A percentile compares a stretch with the other conserved stretches of the same genome.
These are phyloP conservation scores for Aleiodes sp. DNA, from an alignment of 1,140 invertebrate species.

Conservation along the genomic window DNA sequence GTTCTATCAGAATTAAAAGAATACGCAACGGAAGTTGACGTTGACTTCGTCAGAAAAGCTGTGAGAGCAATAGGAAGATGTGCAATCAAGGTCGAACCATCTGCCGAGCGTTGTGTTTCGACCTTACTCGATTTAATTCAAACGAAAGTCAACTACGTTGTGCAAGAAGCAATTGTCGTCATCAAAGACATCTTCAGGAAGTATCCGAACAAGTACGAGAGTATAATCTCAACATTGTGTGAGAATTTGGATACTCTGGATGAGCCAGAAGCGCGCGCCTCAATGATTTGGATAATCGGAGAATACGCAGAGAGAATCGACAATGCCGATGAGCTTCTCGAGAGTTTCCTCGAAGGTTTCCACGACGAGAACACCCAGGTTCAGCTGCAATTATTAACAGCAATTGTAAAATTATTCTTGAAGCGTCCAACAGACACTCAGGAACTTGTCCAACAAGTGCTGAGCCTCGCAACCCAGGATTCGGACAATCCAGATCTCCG, in stretches of 20 bases:
- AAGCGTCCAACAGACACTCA: slow-evolving; percentile 98
- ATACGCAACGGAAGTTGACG: slow-evolving; percentile 99
- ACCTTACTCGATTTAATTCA: slow-evolving; percentile 99
- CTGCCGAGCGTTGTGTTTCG: slow-evolving; percentile 97
- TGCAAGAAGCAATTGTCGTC: slow-evolving; percentile 99
- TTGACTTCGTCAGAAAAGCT: slow-evolving; percentile 99
- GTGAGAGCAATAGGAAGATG: slow-evolving; percentile 98
- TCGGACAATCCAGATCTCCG: slow-evolving; percentile 99
- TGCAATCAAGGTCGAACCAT: slow-evolving; percentile 99
- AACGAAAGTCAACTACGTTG: slow-evolving; percentile 99
- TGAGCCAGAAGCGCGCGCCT: slow-evolving; percentile 98
- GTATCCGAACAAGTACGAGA: slow-evolving; percentile 99
- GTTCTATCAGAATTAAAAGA: slow-evolving; percentile 99
- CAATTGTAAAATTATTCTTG: slow-evolving; percentile 98
- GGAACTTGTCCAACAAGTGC: slow-evolving; percentile 94
- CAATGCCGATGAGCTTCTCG: slow-evolving; percentile 98
- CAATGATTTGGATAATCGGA: slow-evolving; percentile 99
- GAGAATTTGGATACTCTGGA: slow-evolving; percentile 99
- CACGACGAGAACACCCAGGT: slow-evolving; percentile 99
- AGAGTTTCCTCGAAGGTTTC: slow-evolving; percentile 99
- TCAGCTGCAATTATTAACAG: slow-evolving; percentile 95
- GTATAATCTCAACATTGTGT: slow-evolving; percentile 98
- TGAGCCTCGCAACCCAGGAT: slow-evolving; percentile 94
- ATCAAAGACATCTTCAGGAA: slow-evolving; percentile 99
- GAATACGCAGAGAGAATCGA: slow-evolving; percentile 99